These are phyloP conservation scores for Hyphantria cunea DNA, from an alignment of 1,140 invertebrate genomes.

Conservation along the genomic window DNA sequence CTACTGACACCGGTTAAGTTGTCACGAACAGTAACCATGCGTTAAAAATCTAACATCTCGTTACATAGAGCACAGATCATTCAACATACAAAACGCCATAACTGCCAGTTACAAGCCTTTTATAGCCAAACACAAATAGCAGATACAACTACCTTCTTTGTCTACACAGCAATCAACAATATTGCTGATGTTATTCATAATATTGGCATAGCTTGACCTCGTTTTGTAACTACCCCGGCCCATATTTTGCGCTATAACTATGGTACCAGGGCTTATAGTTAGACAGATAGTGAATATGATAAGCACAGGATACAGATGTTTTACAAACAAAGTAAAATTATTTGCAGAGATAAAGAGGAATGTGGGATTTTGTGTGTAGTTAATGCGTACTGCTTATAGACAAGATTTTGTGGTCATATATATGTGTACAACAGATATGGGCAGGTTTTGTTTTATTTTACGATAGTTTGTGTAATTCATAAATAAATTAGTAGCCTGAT, in stretches of 20 bases:
- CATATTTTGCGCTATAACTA: conserved; percentile 19
- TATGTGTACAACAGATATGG: too few relatives aligned
- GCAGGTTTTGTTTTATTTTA: too few relatives aligned
- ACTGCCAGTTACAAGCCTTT: too few relatives aligned
- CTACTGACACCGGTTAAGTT: too few relatives aligned
- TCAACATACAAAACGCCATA: too few relatives aligned
- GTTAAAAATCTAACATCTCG: too few relatives aligned
- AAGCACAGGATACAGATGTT: conserved; percentile 20
- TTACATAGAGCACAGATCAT: too few relatives aligned
- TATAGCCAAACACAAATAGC: too few relatives aligned
- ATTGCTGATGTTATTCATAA: conserved; percentile 4
- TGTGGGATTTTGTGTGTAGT: not conserved
- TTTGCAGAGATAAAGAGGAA: not conserved
- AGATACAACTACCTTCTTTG: conserved; percentile 1
- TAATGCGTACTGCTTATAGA: not conserved
- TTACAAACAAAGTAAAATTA: conserved; percentile 18
- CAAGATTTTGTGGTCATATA: not conserved
- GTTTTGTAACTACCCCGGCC: conserved; percentile 9
- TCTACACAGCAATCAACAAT: conserved; percentile 1
- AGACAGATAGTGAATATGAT: conserved; percentile 25
- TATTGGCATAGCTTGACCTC: conserved; percentile 14
- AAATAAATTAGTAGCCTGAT: too few relatives aligned
- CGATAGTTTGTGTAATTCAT: not conserved
- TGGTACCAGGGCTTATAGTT: conserved; percentile 18
- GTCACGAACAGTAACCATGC: too few relatives aligned